Evolutionary conservation across 2,888 invertebrate genomes (phyloP), one percentile per base, ranked within the genome.

Genomic region (Scotopteryx bipunctaria): DNA sequence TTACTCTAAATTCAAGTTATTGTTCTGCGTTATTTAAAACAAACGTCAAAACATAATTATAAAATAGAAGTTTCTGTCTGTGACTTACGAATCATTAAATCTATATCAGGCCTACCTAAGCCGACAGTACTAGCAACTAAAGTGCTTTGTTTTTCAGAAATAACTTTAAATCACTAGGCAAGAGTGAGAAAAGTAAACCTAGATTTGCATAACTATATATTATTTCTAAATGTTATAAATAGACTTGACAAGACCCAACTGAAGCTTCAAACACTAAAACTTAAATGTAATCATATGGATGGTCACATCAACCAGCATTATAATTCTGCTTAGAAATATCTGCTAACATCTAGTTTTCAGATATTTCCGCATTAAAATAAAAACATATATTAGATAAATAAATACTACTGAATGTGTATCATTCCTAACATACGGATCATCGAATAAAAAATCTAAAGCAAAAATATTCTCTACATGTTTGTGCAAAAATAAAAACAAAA

Each of bases 231-330:
- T 21, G 11, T 27, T 17, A 25, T 35, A 37, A 36, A 33, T 37
- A 35, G 47, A 40, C 35, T 37, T 50, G 32, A 45, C 29, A 43
- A 43, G 37, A 45, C 25, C 35, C 40, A 52, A 32, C 47, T 32
- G 5, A 53, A 53, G 48, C 41, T 25, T 41, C 32, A 29, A 49
- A 32, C 5, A 32, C 32, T 42, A 65, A 73, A 36, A 37, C 36
- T 74, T 69, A 67, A 73, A 74, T 71, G 66, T 71, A 85, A 81
- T 45, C 27, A 42, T 25, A 37, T 48, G 19, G 45, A 47, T 88
- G 87, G 89, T 86, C 87, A 79, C 89, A 71, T 83, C 78, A 86
- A 89, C 87, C 89, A 89, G 88, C 88, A 78, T 81, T 76, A 40
- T 23, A 23, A 35, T 43, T 31, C 21, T 36, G 29, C 41, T n/a